Evolutionary conservation across 2,888 invertebrate genomes (phyloP).

Genomic region (Molorchus minor): DNA sequence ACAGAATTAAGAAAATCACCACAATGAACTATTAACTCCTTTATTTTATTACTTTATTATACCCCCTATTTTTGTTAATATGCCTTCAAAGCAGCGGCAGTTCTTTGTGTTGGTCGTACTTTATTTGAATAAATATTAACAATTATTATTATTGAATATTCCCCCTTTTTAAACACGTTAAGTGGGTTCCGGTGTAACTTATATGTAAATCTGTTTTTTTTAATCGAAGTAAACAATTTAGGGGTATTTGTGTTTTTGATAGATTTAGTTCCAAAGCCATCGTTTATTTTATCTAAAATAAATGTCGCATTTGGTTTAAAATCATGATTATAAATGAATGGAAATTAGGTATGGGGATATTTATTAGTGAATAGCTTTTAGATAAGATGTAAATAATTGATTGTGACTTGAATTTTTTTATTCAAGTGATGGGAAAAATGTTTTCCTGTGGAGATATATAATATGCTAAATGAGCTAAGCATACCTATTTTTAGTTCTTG

Average conservation of each 20-base stretch:
- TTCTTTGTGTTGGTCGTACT: slow-evolving; percentile 9
- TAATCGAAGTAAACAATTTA: slow-evolving; percentile 10
- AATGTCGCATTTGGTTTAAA: slow-evolving; percentile 1
- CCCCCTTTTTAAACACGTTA: slow-evolving; percentile 6
- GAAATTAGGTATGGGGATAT: slow-evolving; percentile 11
- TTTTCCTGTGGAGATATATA: too few species aligned
- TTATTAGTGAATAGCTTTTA: slow-evolving; percentile 12
- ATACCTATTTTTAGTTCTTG: too few species aligned
- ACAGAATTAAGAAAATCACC: slow-evolving; percentile 46
- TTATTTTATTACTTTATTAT: slow-evolving; percentile 34
- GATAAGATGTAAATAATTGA: slow-evolving; percentile 14
- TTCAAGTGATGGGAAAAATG: too few species aligned
- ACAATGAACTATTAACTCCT: slow-evolving; percentile 36
- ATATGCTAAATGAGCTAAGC: too few species aligned
- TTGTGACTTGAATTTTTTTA: slow-evolving; percentile 2
- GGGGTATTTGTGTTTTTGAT: slow-evolving; percentile 9
- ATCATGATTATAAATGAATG: slow-evolving; percentile 6
- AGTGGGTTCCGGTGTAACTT: slow-evolving; percentile 11
- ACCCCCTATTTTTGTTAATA: slow-evolving; percentile 15
- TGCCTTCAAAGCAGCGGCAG: slow-evolving; percentile 17
- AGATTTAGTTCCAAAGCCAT: not conserved
- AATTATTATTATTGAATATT: slow-evolving; percentile 6
- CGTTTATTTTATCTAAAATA: slow-evolving; percentile 4
- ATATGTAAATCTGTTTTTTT: slow-evolving; percentile 19
- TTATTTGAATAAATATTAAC: slow-evolving; percentile 20